Evolutionary conservation across 2,888 invertebrate species (phyloP).

Genomic region (Glaucopsyche alexis): DNA sequence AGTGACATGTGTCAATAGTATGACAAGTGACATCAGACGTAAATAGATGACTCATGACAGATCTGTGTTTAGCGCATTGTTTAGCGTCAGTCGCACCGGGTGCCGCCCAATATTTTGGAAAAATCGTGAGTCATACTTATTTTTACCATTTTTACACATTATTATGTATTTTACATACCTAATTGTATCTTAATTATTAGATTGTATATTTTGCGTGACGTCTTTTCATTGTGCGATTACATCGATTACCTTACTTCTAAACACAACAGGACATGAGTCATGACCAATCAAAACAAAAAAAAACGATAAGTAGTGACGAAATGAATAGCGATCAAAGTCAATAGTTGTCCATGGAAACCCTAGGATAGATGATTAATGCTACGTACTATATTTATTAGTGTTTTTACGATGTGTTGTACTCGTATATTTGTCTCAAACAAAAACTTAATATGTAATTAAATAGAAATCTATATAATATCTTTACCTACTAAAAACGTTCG

Average conservation of each 20-base stretch:
- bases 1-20: no score
- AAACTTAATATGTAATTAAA: no score
- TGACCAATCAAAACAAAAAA: not conserved
- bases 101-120: not conserved
- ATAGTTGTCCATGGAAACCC: not conserved
- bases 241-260: not conserved
- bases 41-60: no score
- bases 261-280: not conserved
- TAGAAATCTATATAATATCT: no score
- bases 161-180: not conserved
- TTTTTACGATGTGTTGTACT: no score
- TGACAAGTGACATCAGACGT: no score
- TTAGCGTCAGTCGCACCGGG: not conserved
- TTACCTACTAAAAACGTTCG: no score
- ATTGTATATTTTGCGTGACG: not conserved
- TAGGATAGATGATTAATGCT: not conserved
- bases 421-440: no score
- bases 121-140: slow-evolving; percentile 3
- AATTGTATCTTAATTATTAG: not conserved
- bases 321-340: not conserved
- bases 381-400: no score
- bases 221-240: not conserved
- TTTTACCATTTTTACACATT: slow-evolving; percentile 17
- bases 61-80: no score
- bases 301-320: not conserved